Percentiles rank a stretch among this genome's conserved stretches.
Evolutionary conservation across 2,797 vertebrate species (phyloP).

Genomic region (Arctocebus calabarensis): DNA sequence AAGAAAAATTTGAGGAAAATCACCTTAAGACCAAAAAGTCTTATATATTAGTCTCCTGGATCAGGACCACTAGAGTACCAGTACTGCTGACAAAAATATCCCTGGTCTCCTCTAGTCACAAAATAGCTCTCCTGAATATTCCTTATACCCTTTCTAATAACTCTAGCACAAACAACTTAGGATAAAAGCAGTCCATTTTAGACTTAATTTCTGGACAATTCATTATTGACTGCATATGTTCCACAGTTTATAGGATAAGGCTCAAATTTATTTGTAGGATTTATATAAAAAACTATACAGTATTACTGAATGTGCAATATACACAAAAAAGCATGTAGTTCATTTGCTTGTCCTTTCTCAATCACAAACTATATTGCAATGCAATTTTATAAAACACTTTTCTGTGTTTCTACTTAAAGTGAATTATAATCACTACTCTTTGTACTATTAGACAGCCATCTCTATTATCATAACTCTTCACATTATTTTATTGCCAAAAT

Average conservation of each 20-base stretch:
- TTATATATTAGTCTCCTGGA: background rate
- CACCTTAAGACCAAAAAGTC: background rate
- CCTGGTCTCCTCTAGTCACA: background rate
- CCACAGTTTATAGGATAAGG: conserved; percentile 3
- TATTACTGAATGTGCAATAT: background rate
- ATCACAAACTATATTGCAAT: background rate
- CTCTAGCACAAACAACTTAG: conserved; percentile 31
- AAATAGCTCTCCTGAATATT: background rate
- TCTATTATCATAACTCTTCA: conserved; percentile 16
- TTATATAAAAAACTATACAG: background rate
- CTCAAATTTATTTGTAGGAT: conserved; percentile 17
- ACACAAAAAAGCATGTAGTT: background rate
- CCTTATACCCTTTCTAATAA: background rate
- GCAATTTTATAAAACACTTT: background rate
- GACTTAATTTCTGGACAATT: background rate
- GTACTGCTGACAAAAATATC: background rate
- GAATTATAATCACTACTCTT: background rate
- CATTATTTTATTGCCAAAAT: background rate
- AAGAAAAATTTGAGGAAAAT: background rate
- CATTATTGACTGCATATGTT: background rate
- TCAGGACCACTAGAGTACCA: background rate
- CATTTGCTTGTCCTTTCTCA: background rate
- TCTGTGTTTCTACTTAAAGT: background rate
- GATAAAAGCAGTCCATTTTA: background rate
- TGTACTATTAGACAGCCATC: background rate